Evolutionary conservation across 2,888 invertebrate genomes (phyloP), one percentile per base, ranked within the genome.

Genomic region (Lapara coniferarum): DNA sequence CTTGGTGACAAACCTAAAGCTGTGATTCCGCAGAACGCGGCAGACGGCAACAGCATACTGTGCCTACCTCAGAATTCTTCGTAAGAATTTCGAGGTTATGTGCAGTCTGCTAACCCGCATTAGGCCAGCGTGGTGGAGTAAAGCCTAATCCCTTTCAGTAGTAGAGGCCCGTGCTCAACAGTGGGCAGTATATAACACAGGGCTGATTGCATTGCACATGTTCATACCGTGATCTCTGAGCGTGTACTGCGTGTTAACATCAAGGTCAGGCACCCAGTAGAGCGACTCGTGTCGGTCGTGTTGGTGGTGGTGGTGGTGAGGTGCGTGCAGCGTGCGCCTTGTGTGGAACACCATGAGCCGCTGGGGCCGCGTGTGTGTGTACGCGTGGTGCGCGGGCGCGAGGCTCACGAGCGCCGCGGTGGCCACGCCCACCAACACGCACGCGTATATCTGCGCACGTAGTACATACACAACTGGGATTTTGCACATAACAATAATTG

Each of bases 201-300:
- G n/a, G n/a, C n/a, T n/a, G n/a, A n/a, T n/a, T n/a, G n/a, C n/a
- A n/a, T n/a, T n/a, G n/a, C n/a, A n/a, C n/a, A n/a, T n/a, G n/a
- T n/a, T n/a, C n/a, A n/a, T n/a, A n/a, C 63, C 63, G 13, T 49
- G 19, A 13, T 63, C 63, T 2, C 1, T 13, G 13, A 63, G 19
- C 63, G 49, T 10, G 19, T 63, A 49, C 16, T 95, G 95, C 85
- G 96, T 96, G 88, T 97, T 96, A 79, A 95, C 95, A 87, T 97
- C 97, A 81, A 97, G 94, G 80, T 97, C 96, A 25, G 96, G 95
- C 77, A 96, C 89, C 97, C 97, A 97, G 86, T 96, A 96, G 73
- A 84, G 25, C 25, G 25, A 25, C 1, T 66, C 72, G 73, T 66
- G 19, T 95, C 95, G 13, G 56, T 49, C 63, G 95, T 95, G 46